Evolutionary conservation across 2,888 invertebrate genomes (phyloP).

Genomic region (Furcula furcula): DNA sequence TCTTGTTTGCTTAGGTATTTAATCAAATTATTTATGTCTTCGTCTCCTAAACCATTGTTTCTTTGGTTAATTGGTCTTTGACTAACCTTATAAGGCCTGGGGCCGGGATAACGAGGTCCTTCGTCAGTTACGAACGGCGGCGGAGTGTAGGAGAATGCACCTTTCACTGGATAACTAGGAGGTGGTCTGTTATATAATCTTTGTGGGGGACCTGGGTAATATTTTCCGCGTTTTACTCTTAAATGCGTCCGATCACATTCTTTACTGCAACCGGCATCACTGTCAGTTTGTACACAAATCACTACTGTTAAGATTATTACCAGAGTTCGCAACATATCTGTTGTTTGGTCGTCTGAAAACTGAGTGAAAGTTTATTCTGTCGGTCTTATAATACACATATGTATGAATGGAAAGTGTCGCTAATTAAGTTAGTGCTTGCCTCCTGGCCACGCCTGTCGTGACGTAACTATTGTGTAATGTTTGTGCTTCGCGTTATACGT

Average conservation of each 20-base stretch:
- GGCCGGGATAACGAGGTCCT: constrained; percentile 31
- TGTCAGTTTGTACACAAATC: constrained; percentile 37
- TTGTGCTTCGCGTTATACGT: constrained; percentile 19
- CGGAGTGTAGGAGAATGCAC: constrained; percentile 58
- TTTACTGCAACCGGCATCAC: constrained; percentile 39
- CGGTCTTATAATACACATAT: constrained; percentile 68
- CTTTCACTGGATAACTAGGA: constrained; percentile 35
- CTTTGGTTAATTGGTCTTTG: constrained; percentile 49
- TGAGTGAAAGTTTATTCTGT: constrained; percentile 50
- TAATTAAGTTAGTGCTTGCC: constrained; percentile 61
- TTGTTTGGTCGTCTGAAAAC: constrained; percentile 43
- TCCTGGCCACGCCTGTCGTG: constrained; percentile 22
- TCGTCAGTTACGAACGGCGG: constrained; percentile 49
- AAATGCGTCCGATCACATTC: constrained; percentile 29
- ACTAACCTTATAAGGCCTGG: constrained; percentile 56
- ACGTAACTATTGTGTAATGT: constrained; percentile 38
- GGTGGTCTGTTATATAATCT: constrained; percentile 58
- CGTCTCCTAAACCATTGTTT: constrained; percentile 56
- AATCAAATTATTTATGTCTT: constrained; percentile 61
- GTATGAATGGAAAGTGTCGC: constrained; percentile 66
- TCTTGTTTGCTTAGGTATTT: constrained; percentile 68
- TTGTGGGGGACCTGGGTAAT: constrained; percentile 49
- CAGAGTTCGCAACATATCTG: constrained; percentile 22
- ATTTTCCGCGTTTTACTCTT: constrained; percentile 62
- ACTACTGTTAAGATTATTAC: constrained; percentile 21